Evolutionary conservation across 2,888 invertebrate species (phyloP), one percentile per base, ranked within the genome.

Genomic region (Plutella xylostella): DNA sequence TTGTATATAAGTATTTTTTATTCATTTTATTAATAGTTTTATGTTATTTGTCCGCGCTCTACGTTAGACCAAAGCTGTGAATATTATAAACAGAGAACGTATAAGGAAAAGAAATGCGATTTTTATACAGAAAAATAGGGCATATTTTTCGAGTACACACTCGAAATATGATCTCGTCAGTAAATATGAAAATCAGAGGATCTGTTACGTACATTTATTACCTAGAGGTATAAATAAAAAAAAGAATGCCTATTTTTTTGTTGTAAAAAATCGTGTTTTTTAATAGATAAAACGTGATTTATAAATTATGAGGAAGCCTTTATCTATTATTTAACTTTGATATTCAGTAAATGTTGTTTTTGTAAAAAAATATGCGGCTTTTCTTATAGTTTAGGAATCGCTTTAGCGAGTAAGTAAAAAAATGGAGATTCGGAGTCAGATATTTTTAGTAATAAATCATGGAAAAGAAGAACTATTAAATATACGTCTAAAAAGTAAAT

Each of bases 21-120:
- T 22, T 22, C 5, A 5, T 9, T 22, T 15, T 22, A 19, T 17
- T 40, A 22, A 28, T 25, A 21, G n/a, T 15, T 12, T 40, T 61
- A 62, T 62, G 63, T 63, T 61, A 59, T 60, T 63, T 66, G 64
- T 45, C n/a, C 45, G 34, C 74, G 74, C 72, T 71, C 78, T 72
- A 63, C n/a, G 63, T 65, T 61, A 79, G 78, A 82, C 82, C 82
- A 82, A 82, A 82, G 82, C 77, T 80, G 82, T 78, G 78, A 77
- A 66, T 39, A 25, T 67, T 65, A 61, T 46, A 57, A 72, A 70
- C 72, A 72, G 72, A 70, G 68, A 69, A 67, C 63, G 64, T 60
- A 59, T 14, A 31, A 30, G n/a, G 19, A 28, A 30, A 25, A 17
- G n/a, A 40, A 40, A 28, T 17, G 25, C n/a, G 25, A 40, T 37